Evolutionary conservation across 1,140 invertebrate genomes (phyloP).

Genomic region (Euborellia annulipes): DNA sequence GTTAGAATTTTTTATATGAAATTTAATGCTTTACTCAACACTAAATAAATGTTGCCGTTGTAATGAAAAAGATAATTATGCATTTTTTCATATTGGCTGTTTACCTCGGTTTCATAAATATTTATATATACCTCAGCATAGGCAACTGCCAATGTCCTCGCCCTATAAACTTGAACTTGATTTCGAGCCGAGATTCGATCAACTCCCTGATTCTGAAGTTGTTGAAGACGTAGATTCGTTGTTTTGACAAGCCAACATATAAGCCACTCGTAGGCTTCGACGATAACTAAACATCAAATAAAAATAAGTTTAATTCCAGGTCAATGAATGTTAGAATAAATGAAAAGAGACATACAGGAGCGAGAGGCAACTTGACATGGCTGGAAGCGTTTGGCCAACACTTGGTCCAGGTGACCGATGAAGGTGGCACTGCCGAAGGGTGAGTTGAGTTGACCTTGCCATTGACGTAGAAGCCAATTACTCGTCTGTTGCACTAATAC

Average conservation of each 20-base stretch:
- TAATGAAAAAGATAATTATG: too few species aligned
- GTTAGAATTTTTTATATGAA: too few species aligned
- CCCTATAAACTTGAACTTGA: slow-evolving; percentile 67
- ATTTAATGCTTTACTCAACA: too few species aligned
- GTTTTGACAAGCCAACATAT: slow-evolving; percentile 58
- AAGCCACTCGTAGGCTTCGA: slow-evolving; percentile 67
- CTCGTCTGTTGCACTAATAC: slow-evolving; percentile 87
- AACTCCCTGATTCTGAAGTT: slow-evolving; percentile 34
- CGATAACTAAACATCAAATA: slow-evolving; percentile 41
- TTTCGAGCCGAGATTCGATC: slow-evolving; percentile 58
- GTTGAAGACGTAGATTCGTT: slow-evolving; percentile 45
- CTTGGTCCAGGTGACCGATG: slow-evolving; percentile 31
- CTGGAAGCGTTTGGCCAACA: slow-evolving; percentile 36
- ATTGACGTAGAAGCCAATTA: slow-evolving; percentile 68
- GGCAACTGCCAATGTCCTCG: slow-evolving; percentile 52
- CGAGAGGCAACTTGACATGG: too few species aligned
- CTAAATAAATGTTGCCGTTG: too few species aligned
- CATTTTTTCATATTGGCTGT: too few species aligned
- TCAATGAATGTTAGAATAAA: too few species aligned
- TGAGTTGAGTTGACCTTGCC: slow-evolving; percentile 32
- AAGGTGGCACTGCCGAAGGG: slow-evolving; percentile 48
- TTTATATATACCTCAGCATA: slow-evolving; percentile 47
- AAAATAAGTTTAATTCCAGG: too few species aligned
- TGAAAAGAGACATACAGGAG: too few species aligned
- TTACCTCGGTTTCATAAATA: too few species aligned